Evolutionary conservation across 2,113 vertebrate species (phyloP).

Genomic region (Odocoileus virginianus): DNA sequence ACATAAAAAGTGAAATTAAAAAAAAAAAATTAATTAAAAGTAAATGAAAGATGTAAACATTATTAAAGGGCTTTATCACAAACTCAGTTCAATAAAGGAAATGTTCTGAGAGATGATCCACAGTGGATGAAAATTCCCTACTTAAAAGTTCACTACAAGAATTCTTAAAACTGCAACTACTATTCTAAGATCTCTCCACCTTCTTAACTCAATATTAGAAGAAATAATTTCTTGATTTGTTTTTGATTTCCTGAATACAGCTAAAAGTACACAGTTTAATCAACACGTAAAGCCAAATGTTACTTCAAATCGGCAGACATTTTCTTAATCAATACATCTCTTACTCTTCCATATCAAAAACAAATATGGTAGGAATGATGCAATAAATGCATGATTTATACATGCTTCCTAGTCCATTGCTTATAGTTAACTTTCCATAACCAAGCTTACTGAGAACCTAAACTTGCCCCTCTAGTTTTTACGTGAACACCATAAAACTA

Average conservation of each 20-base stretch:
- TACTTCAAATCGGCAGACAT: not conserved
- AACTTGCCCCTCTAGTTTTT: not conserved
- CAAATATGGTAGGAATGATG: not conserved
- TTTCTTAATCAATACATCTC: not conserved
- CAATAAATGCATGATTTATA: not conserved
- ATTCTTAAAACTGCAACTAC: conserved; percentile 16
- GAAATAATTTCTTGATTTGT: not conserved
- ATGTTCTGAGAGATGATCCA: not conserved
- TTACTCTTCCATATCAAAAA: conserved; percentile 11
- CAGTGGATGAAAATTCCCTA: not conserved
- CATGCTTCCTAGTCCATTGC: not conserved
- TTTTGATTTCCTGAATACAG: conserved; percentile 20
- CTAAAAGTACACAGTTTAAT: not conserved
- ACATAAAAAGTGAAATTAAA: conserved; percentile 10
- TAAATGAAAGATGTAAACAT: not conserved
- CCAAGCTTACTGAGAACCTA: not conserved
- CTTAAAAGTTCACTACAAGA: not conserved
- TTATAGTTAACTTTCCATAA: conserved; percentile 3
- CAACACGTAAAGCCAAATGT: not conserved
- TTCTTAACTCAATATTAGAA: not conserved
- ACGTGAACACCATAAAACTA: not conserved
- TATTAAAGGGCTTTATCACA: not conserved
- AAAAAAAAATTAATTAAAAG: not conserved
- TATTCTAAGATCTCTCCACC: not conserved
- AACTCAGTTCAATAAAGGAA: not conserved